Evolutionary conservation across 2,888 invertebrate genomes (phyloP).

Genomic region (Erebia palarica): DNA sequence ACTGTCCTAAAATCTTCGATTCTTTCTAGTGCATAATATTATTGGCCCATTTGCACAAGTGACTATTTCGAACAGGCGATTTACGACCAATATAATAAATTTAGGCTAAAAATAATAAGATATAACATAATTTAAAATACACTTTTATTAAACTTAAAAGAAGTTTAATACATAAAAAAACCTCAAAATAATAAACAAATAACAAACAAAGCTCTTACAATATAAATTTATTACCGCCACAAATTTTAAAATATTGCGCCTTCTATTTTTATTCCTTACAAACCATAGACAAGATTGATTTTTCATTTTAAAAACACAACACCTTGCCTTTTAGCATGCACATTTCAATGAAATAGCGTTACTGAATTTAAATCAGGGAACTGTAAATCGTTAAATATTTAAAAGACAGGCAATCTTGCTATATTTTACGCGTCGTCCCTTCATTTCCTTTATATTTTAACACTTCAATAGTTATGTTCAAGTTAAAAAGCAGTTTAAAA

Average conservation of each 20-base stretch:
- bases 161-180: not conserved
- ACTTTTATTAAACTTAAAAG: slow-evolving; percentile 5
- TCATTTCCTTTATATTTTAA: not conserved
- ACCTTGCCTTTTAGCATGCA: not conserved
- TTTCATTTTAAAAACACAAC: not conserved
- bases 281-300: not conserved
- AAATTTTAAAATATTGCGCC: not conserved
- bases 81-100: no score
- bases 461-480: not conserved
- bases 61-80: no score
- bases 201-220: not conserved
- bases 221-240: not conserved
- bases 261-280: not conserved
- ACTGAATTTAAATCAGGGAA: no score
- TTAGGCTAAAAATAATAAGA: not conserved
- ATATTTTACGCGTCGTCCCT: not conserved
- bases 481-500: not conserved
- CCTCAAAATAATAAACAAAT: not conserved
- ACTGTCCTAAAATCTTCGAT: no score
- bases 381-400: not conserved
- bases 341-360: not conserved
- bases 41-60: no score
- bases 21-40: no score
- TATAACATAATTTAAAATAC: not conserved
- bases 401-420: not conserved